phyloP scores from a whole-genome alignment of 2,888 invertebrate genomes.

The Leistus spinibarbis region DNA sequence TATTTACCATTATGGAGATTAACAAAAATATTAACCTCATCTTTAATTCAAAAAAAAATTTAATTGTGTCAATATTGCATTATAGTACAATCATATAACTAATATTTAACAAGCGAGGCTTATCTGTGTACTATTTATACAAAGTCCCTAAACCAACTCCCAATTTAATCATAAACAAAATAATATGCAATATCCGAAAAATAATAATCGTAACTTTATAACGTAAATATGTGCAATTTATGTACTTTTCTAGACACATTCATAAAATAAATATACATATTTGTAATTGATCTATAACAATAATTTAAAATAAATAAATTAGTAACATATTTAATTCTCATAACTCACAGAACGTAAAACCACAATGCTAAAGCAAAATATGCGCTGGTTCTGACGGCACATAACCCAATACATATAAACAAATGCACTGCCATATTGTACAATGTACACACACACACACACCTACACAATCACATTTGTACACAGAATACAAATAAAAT shows the following conservation, averaged over 20 bases:
- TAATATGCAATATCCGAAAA: background rate
- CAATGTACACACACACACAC: background rate
- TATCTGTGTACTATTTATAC: too few relatives aligned
- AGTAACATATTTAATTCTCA: constrained; percentile 13
- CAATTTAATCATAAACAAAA: background rate
- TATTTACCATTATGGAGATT: too few relatives aligned
- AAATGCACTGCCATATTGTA: background rate
- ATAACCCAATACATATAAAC: background rate
- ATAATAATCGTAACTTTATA: background rate
- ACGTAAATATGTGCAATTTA: background rate
- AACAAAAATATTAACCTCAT: too few relatives aligned
- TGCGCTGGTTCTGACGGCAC: background rate
- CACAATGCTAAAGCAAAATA: constrained; percentile 14
- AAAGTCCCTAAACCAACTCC: too few relatives aligned
- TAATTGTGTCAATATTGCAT: too few relatives aligned
- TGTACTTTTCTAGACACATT: too few relatives aligned
- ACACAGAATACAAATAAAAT: background rate
- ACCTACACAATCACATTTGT: background rate
- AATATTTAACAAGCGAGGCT: too few relatives aligned
- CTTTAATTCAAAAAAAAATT: too few relatives aligned
- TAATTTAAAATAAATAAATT: constrained; percentile 28
- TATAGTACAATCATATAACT: too few relatives aligned
- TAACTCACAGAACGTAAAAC: constrained; percentile 9
- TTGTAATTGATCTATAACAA: constrained; percentile 11
- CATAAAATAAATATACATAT: background rate